Base-by-base conservation (phyloP, 2,888 invertebrate species). In the Quadriops clusia region DNA sequence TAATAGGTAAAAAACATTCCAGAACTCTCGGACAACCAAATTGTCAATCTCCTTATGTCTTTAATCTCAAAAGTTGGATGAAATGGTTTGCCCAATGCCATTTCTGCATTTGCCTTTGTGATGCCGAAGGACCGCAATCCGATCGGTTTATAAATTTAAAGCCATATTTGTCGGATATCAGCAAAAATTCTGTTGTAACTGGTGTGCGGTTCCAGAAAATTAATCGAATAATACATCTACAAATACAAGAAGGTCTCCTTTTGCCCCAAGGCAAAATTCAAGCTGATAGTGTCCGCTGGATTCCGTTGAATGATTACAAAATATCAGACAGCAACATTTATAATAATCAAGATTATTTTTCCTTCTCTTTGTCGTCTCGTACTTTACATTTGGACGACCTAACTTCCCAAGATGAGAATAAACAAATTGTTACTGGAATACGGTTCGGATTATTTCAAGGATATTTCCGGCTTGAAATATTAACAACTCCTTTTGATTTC, bases 11-110 rank as follows among this genome's bases (percentile, higher is more conserved):
- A n/a, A n/a, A n/a, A n/a, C n/a, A n/a, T n/a, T n/a, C n/a, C n/a
- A n/a, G n/a, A n/a, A n/a, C n/a, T n/a, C n/a, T n/a, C n/a, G n/a
- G n/a, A n/a, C n/a, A n/a, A n/a, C n/a, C n/a, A n/a, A n/a, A n/a
- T n/a, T 10, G 3, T n/a, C 12, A 7, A 5, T 15, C 5, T 41
- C 54, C 56, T 15, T 72, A 68, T 23, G 62, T 63, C 4, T 67
- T 65, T 40, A 23, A 5, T 16, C 69, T 75, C 68, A 74, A 76
- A 39, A 79, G 82, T 34, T 83, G 83, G 80, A 84, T 84, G 83
- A 70, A 82, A 28, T 82, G 78, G 70, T 76, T 83, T 60, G 82
- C 79, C 77, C 74, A 74, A 56, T 85, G 85, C 55, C 81, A 81
- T 3, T 32, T 82, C 56, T 85, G 85, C 58, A 72, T 85, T 61